Base-by-base conservation (phyloP, 1,140 invertebrate species). In the Holcopasites calliopsidis region DNA sequence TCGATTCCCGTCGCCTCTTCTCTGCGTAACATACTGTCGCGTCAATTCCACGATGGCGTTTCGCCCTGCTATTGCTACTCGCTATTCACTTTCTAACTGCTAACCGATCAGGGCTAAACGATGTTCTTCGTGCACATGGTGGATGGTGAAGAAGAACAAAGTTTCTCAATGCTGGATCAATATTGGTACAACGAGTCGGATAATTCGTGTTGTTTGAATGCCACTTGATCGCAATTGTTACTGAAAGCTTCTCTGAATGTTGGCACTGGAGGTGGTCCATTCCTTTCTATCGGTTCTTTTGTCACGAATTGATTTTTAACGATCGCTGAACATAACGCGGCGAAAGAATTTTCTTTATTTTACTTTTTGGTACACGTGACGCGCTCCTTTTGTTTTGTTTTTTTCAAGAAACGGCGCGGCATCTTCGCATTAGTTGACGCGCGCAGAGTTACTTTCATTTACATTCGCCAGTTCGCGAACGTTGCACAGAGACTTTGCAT, bases 21-120 rank as follows among this genome's bases (percentile, higher is more conserved):
- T 71, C 38, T 66, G 77, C 71, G 82, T 78, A 69, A 81, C 79
- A 81, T 73, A 76, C 77, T 68, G 69, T 78, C 61, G 76, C 64
- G 71, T 71, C 73, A 58, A 28, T 57, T 13, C 16, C n/a, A 70
- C 47, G 64, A 50, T 64, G 70, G 23, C 66, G 57, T 65, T 50
- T 64, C 52, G 69, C 64, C 18, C 75, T 78, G 75, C 44, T 47
- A 47, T 47, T 60, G 61, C 72, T 74, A 62, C 47, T 42, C n/a
- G 69, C 77, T 75, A 76, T 64, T n/a, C 66, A 61, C 58, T 78
- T 83, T 82, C 62, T 65, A 72, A 16, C 58, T 54, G 77, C 77
- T 83, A 76, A 47, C 47, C 82, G 79, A 61, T 54, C 70, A 71
- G 71, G 68, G 66, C 66, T 55, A 82, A 77, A 58, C 68, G 69